Evolutionary conservation across 2,797 vertebrate genomes (phyloP).

Genomic region (Glossophaga mutica): DNA sequence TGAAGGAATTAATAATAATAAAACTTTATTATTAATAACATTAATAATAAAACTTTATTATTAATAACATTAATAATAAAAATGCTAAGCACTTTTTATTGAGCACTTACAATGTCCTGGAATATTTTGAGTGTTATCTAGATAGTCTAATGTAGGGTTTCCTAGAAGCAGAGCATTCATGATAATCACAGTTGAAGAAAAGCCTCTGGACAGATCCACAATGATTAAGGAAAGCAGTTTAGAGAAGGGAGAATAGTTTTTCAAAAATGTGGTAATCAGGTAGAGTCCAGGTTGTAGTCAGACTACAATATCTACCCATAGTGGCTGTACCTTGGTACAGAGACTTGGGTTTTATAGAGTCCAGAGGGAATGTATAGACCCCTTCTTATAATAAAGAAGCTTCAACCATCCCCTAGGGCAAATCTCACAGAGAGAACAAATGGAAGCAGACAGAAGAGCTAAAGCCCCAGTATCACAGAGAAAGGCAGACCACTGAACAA

Average conservation of each 20-base stretch:
- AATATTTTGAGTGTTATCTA: neutral
- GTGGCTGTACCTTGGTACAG: neutral
- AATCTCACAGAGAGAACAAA: neutral
- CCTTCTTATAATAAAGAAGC: neutral
- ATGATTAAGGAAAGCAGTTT: neutral
- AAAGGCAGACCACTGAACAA: neutral
- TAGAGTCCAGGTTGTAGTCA: neutral
- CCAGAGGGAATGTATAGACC: neutral
- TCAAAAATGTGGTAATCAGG: neutral
- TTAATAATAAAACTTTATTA: no score
- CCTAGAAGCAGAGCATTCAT: neutral
- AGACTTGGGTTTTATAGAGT: neutral
- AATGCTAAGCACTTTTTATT: neutral
- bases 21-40: no score
- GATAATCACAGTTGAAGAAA: neutral
- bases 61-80: neutral
- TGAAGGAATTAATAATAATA: neutral
- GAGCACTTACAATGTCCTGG: neutral
- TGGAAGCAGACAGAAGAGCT: neutral
- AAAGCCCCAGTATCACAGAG: accelerated
- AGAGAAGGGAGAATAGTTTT: neutral
- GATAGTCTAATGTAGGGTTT: accelerated
- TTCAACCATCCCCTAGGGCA: accelerated
- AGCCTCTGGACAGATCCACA: neutral
- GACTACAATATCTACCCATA: neutral